Evolutionary conservation across 2,797 vertebrate species (phyloP), one percentile per base, ranked within the genome.

Genomic region (Urophycis tenuis): DNA sequence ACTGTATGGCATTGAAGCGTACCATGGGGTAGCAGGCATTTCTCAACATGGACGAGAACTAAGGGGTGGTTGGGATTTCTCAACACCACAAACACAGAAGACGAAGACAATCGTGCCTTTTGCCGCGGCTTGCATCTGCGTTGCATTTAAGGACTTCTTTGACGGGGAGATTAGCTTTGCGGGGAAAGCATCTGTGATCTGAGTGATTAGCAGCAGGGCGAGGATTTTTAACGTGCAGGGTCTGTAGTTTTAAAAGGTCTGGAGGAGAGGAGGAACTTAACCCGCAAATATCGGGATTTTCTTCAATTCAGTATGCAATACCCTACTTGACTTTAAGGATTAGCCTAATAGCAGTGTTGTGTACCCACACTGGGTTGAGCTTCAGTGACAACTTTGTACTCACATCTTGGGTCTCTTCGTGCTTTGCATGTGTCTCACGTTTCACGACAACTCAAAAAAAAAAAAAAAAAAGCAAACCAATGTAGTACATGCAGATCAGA

Each of bases 121-220:
- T 74, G n/a, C 72, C 45, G 79, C 45, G 75, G 79, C 80, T 85
- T 82, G 86, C 82, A 87, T 89, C 84, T 86, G 86, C 7, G 45
- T 82, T 80, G 71, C 81, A 81, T 89, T 71, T 33, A 33, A 71
- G 60, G 25, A 3, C n/a, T 29, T 67, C 25, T 67, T 29, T 67
- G 60, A 67, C 60, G 25, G 60, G 10, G 25, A 30, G 25, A 67
- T 67, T 67, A 67, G 25, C 60, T 25, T 30, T 67, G 60, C 60
- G 25, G 60, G 60, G 60, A 29, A 67, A 67, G 60, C 60, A 12
- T 67, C 60, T 67, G 60, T 67, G 60, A 67, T 67, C 29, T 67
- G 60, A 67, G 25, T 67, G 60, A 67, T 67, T 29, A 67, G 60
- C 60, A 29, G 29, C 60, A 67, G 60, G 60, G 14, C 14, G n/a